Conservation (phyloP, 2,113 vertebrate genomes). For the Struthidea cinerea region DNA sequence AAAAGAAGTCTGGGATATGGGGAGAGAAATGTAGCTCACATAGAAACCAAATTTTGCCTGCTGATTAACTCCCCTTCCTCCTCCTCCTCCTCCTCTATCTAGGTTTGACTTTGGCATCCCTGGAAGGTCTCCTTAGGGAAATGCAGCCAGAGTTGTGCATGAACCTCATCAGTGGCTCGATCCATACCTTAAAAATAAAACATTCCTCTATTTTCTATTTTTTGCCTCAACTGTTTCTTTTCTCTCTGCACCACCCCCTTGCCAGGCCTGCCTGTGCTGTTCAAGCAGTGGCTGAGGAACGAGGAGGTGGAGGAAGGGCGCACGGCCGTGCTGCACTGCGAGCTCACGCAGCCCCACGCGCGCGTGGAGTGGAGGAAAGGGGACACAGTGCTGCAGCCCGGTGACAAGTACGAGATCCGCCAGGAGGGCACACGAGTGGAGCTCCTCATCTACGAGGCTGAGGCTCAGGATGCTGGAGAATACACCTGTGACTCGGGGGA, state of each 20-base stretch:
- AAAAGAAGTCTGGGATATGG: neutral
- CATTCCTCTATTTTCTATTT: accelerated
- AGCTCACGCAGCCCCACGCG: conserved; percentile 76
- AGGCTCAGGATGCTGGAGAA: conserved; percentile 70
- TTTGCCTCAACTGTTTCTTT: accelerated
- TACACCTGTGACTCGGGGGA: conserved; percentile 79
- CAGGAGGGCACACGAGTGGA: conserved; percentile 77
- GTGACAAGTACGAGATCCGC: conserved; percentile 74
- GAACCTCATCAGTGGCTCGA: accelerated
- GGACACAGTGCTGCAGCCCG: conserved; percentile 35
- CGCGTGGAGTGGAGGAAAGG: conserved; percentile 79
- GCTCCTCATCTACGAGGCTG: conserved; percentile 72
- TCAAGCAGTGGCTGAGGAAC: conserved; percentile 70
- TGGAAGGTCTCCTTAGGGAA: neutral
- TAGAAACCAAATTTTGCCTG: neutral
- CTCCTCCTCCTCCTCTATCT: neutral
- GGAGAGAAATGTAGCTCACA: neutral
- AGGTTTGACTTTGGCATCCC: too few species aligned
- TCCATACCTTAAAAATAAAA: neutral
- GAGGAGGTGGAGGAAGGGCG: conserved; percentile 60
- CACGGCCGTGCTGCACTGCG: conserved; percentile 35
- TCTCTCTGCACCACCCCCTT: neutral
- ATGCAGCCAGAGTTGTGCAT: accelerated
- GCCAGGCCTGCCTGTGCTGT: conserved; percentile 29
- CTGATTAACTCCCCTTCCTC: neutral